phyloP scores from a whole-genome alignment of 2,113 vertebrate species.

The Kryptolebias marmoratus region DNA sequence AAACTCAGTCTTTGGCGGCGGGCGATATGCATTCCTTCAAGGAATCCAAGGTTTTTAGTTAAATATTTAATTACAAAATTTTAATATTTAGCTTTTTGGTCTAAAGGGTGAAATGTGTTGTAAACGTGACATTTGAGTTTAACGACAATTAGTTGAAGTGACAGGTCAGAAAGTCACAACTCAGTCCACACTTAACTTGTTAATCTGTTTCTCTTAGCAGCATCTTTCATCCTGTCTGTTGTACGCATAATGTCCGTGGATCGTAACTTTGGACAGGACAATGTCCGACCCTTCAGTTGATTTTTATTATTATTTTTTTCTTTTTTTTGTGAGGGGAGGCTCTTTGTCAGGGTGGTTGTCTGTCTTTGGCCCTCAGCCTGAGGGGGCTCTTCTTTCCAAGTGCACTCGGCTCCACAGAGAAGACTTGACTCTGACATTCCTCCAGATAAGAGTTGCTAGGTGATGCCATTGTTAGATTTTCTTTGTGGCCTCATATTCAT shows the following conservation, averaged over 20 bases:
- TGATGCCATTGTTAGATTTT: conserved; percentile 75
- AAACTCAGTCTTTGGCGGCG: too few relatives aligned
- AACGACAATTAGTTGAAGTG: conserved; percentile 39
- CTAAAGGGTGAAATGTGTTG: background rate
- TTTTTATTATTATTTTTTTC: conserved; percentile 35
- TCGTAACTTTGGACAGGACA: conserved; percentile 61
- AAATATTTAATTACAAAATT: background rate
- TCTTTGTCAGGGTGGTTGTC: conserved; percentile 69
- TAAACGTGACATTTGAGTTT: conserved; percentile 23
- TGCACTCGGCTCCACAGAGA: conserved; percentile 68
- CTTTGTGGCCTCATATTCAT: conserved; percentile 82
- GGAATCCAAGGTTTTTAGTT: too few relatives aligned
- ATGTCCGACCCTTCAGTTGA: conserved; percentile 61
- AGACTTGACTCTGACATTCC: conserved; percentile 84
- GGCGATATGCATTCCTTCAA: too few relatives aligned
- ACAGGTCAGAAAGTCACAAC: conserved; percentile 66
- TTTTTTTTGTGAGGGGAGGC: conserved; percentile 17
- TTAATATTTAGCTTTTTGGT: background rate
- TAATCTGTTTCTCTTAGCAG: conserved; percentile 63
- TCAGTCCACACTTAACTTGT: conserved; percentile 77
- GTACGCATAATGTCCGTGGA: conserved; percentile 74
- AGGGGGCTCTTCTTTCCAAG: conserved; percentile 72
- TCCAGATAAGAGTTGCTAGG: conserved; percentile 79
- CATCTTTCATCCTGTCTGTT: conserved; percentile 62
- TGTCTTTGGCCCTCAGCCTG: conserved; percentile 68